Conservation (phyloP, 2,888 invertebrate species). For the Pollenia labialis region DNA sequence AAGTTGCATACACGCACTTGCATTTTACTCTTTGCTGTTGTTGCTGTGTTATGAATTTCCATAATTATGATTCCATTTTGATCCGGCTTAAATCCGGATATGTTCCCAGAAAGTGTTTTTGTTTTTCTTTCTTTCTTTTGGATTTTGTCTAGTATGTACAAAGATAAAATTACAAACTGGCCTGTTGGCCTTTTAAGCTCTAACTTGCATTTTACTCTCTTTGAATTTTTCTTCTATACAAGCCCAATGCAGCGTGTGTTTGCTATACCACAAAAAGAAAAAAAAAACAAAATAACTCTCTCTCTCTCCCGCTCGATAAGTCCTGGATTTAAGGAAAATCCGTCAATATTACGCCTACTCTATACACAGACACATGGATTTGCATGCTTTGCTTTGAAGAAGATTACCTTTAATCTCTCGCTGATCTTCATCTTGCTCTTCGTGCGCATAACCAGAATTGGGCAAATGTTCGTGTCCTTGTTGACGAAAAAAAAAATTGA, state of each 20-base stretch:
- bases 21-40: conserved; percentile 11
- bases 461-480: not conserved
- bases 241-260: too few species aligned
- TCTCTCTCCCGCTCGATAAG: conserved; percentile 73
- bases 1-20: conserved; percentile 24
- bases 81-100: conserved; percentile 72
- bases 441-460: not conserved
- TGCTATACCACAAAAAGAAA: conserved; percentile 67
- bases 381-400: not conserved
- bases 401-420: conserved; percentile 53
- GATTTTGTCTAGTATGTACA: not conserved
- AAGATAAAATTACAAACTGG: conserved; percentile 6
- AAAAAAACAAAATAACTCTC: conserved; percentile 77
- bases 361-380: conserved; percentile 13
- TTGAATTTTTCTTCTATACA: not conserved
- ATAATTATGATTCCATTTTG: conserved; percentile 79
- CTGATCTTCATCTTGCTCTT: conserved; percentile 5
- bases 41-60: conserved; percentile 79
- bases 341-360: conserved; percentile 80
- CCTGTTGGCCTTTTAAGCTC: conserved; percentile 28
- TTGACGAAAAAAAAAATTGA: conserved; percentile 27
- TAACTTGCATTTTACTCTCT: conserved; percentile 41
- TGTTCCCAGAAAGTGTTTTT: conserved; percentile 74
- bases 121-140: not conserved
- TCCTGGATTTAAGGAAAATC: conserved; percentile 81